phyloP scores from a whole-genome alignment of 2,113 vertebrate genomes.

The Desmodus rotundus region DNA sequence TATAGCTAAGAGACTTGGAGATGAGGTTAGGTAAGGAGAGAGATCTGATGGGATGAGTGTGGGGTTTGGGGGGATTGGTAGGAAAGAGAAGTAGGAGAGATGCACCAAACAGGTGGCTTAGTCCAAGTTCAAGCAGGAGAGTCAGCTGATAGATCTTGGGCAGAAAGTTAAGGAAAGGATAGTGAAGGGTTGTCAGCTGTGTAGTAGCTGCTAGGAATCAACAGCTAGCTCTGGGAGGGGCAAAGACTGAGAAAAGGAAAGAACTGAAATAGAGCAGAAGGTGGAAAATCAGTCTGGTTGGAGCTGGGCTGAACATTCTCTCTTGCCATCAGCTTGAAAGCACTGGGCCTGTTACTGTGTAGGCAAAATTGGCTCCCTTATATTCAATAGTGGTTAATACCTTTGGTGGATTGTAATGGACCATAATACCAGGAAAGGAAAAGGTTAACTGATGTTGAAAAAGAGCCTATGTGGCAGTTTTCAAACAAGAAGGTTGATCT shows the following conservation, averaged over 20 bases:
- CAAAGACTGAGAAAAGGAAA: background rate
- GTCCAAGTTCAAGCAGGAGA: background rate
- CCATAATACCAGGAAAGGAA: background rate
- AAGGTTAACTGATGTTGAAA: slow-evolving; percentile 32
- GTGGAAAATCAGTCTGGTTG: background rate
- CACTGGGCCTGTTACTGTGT: background rate
- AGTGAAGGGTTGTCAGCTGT: background rate
- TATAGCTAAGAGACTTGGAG: background rate
- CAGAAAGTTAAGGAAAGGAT: background rate
- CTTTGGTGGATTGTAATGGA: background rate
- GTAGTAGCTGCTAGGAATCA: background rate
- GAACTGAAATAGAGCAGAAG: background rate
- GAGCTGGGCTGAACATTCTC: background rate
- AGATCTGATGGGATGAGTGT: background rate
- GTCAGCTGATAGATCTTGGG: background rate
- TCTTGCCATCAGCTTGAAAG: background rate
- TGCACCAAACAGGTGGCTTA: background rate
- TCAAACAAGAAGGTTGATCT: slow-evolving; percentile 54
- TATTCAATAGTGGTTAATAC: background rate
- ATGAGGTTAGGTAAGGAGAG: background rate
- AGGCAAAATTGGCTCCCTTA: background rate
- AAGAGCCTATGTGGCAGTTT: slow-evolving; percentile 46
- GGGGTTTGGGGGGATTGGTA: background rate
- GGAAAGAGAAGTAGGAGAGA: background rate
- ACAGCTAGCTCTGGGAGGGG: background rate